These are phyloP conservation scores for Piscicola geometra DNA, from an alignment of 2,888 invertebrate species.

Conservation along the genomic window DNA sequence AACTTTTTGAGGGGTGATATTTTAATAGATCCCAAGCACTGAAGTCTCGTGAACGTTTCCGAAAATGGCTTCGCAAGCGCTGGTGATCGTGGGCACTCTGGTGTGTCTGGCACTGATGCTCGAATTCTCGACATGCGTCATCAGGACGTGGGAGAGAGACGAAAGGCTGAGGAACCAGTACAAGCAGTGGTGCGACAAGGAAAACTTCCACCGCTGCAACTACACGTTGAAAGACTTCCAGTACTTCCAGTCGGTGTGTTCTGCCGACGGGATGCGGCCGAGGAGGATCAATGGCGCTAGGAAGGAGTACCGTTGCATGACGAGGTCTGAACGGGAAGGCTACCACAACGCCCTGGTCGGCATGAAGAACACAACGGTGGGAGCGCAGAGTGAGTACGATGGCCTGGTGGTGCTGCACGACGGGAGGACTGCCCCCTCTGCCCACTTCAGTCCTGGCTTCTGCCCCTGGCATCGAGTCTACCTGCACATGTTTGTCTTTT, in stretches of 20 bases:
- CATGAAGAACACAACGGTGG: conserved; percentile 18
- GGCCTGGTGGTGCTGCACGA: conserved; percentile 14
- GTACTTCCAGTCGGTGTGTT: conserved; percentile 7
- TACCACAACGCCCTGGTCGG: conserved; percentile 13
- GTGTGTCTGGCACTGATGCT: too few relatives aligned
- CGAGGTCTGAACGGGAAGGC: conserved; percentile 14
- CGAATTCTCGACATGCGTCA: not conserved
- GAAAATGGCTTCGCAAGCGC: too few relatives aligned
- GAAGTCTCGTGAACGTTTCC: too few relatives aligned
- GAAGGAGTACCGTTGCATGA: conserved; percentile 30
- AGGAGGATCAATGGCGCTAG: conserved; percentile 12
- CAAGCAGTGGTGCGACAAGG: not conserved
- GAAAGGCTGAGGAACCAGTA: not conserved
- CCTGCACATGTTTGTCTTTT: conserved; percentile 7
- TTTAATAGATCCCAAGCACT: too few relatives aligned
- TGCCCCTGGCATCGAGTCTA: conserved; percentile 27
- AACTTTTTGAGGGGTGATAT: too few relatives aligned
- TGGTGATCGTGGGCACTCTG: too few relatives aligned
- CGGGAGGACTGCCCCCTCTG: conserved; percentile 11
- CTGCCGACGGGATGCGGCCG: not conserved
- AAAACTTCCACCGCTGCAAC: not conserved
- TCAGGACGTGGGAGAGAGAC: conserved; percentile 20
- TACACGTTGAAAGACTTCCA: conserved; percentile 13
- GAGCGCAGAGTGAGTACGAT: conserved; percentile 18
- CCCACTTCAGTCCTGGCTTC: conserved; percentile 25